These are phyloP conservation scores for Antennarius striatus DNA, from an alignment of 2,113 vertebrate species.

Conservation along the genomic window DNA sequence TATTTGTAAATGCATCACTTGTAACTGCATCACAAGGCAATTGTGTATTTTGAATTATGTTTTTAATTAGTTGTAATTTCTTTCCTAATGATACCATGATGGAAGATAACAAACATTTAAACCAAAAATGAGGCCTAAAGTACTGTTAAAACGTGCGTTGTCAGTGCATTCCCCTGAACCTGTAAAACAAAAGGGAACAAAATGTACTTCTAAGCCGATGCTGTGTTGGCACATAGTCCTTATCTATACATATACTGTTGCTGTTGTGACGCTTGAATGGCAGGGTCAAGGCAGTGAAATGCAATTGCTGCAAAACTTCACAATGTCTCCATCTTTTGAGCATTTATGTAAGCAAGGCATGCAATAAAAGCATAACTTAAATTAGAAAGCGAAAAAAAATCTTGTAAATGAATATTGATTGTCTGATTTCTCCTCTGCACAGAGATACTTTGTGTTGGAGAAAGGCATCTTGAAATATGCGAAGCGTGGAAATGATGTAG, in stretches of 20 bases:
- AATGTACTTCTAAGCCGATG: not conserved
- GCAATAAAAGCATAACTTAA: not conserved
- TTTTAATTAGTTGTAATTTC: slow-evolving; percentile 18
- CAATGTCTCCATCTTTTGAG: slow-evolving; percentile 4
- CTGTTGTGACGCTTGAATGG: slow-evolving; percentile 17
- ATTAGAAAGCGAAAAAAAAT: not conserved
- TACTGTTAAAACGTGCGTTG: not conserved
- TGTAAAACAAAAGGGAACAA: slow-evolving; percentile 19
- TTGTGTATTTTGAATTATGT: no score
- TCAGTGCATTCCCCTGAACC: slow-evolving; percentile 2
- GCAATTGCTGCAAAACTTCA: slow-evolving; percentile 1
- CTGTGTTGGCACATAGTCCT: no score
- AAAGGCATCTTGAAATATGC: slow-evolving; percentile 95
- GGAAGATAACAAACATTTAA: slow-evolving; percentile 9
- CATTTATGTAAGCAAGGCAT: not conserved
- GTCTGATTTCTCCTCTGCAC: slow-evolving; percentile 41
- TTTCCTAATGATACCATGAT: slow-evolving; percentile 18
- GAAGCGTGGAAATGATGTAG: slow-evolving; percentile 88
- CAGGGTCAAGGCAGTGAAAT: slow-evolving; percentile 1
- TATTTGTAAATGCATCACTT: no score
- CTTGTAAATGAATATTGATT: not conserved
- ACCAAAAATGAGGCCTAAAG: not conserved
- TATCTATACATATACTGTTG: slow-evolving; percentile 3
- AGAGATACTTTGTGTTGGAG: slow-evolving; percentile 96
- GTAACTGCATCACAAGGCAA: no score